Evolutionary conservation across 2,797 vertebrate genomes (phyloP), one percentile per base, ranked within the genome.

Genomic region (Prionace glauca): DNA sequence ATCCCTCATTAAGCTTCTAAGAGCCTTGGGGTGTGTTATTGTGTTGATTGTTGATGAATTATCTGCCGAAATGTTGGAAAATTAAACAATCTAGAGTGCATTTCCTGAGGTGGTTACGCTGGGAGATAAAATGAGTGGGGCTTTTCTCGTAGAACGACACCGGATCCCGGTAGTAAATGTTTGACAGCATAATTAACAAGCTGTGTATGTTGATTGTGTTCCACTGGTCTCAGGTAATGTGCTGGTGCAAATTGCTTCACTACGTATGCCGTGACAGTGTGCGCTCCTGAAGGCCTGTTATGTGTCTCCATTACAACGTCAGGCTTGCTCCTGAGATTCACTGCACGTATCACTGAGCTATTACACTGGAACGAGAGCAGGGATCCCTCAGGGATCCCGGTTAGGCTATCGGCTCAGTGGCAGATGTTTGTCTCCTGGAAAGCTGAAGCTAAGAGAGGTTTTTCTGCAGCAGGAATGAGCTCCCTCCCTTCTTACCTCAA

Each of bases 111-210:
- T 10, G 32, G 36, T 91, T 32, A 7, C 0, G 0, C 41, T 36
- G 88, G 18, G 18, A 67, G 1, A 69, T 65, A 69, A 69, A 92
- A 69, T 32, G 8, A 69, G 67, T 41, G 22, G 65, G 65, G 60
- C 20, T 41, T 67, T n/a, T 9, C 36, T 26, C 18, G 1, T 9
- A 41, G 10, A 62, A 92, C 69, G 24, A 69, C 9, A 41, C 41
- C 69, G 62, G n/a, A 41, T 24, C n/a, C 11, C 65, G 41, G 9
- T 65, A 69, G 65, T 92, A 69, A 92, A 24, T 20, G 65, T 69
- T 56, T 92, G n/a, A 92, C 36, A 41, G 65, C 62, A 41, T 69
- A 92, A 69, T 92, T 92, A 92, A 92, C 62, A 92, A 69, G n/a
- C 62, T 41, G n/a, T 69, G 65, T 36, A 12, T n/a, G 20, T 41